Evolutionary conservation across 2,113 vertebrate genomes (phyloP).

Genomic region (Callospermophilus lateralis): DNA sequence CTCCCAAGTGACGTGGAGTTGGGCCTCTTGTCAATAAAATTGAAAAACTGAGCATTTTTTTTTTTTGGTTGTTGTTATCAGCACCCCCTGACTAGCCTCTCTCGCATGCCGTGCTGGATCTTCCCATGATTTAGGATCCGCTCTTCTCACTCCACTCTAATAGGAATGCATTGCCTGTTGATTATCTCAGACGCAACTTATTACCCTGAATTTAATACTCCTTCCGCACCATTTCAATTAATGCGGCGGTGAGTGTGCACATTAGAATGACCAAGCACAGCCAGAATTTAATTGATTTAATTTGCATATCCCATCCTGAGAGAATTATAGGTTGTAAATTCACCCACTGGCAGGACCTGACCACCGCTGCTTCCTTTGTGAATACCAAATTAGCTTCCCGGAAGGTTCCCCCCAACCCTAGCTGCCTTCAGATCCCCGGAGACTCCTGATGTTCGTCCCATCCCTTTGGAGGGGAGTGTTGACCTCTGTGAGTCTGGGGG

Average conservation of each 20-base stretch:
- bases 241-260: constrained; percentile 41
- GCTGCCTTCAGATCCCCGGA: constrained; percentile 59
- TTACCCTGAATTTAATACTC: constrained; percentile 77
- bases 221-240: constrained; percentile 78
- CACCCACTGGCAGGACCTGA: constrained; percentile 71
- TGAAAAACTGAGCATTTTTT: not conserved
- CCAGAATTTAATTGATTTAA: constrained; percentile 83
- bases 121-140: constrained; percentile 64
- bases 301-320: constrained; percentile 83
- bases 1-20: not conserved
- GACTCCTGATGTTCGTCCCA: constrained; percentile 50
- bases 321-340: constrained; percentile 82
- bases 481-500: not conserved
- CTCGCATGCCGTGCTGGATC: not conserved
- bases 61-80: not conserved
- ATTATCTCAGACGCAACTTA: constrained; percentile 75
- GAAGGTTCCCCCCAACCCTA: constrained; percentile 47
- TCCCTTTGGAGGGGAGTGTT: not conserved
- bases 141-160: not conserved
- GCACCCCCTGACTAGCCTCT: not conserved
- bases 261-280: constrained; percentile 70
- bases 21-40: not conserved
- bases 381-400: constrained; percentile 82
- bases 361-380: constrained; percentile 75
- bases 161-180: constrained; percentile 54